Percentiles rank a stretch among this genome's conserved stretches.
Evolutionary conservation across 1,140 invertebrate species (phyloP).

Genomic region (Gonatopus flavifemur): DNA sequence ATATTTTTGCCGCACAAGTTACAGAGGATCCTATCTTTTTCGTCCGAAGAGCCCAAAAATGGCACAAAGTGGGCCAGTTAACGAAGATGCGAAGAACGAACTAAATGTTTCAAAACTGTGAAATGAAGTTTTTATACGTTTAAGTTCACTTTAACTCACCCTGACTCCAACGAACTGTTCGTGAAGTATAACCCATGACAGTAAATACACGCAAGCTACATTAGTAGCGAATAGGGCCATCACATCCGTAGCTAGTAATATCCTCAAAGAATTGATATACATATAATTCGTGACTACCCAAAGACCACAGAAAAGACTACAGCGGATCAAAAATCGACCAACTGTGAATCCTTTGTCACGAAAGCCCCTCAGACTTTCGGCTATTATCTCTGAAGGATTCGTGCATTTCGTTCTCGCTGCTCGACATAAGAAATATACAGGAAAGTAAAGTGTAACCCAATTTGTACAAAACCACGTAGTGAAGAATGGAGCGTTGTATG

Average conservation of each 20-base stretch:
- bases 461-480: constrained; percentile 95
- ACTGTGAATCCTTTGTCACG: constrained; percentile 84
- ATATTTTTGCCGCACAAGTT: too few relatives aligned
- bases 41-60: too few relatives aligned
- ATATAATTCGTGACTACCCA: constrained; percentile 94
- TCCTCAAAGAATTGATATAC: constrained; percentile 82
- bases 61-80: too few relatives aligned
- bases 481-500: constrained; percentile 88
- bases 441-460: constrained; percentile 89
- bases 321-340: constrained; percentile 81
- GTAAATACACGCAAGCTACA: constrained; percentile 87
- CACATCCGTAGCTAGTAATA: constrained; percentile 86
- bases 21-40: too few relatives aligned
- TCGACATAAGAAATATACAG: constrained; percentile 78
- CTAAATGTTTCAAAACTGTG: too few relatives aligned
- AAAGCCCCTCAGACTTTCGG: constrained; percentile 79
- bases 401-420: constrained; percentile 72
- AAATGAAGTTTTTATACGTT: too few relatives aligned
- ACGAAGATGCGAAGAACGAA: too few relatives aligned
- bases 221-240: constrained; percentile 92
- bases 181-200: constrained; percentile 95
- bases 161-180: constrained; percentile 94
- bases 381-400: constrained; percentile 72
- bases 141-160: constrained; percentile 70
- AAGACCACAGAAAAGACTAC: constrained; percentile 82